Evolutionary conservation across 2,888 invertebrate species (phyloP).

Genomic region (Phyto melanocephala): DNA sequence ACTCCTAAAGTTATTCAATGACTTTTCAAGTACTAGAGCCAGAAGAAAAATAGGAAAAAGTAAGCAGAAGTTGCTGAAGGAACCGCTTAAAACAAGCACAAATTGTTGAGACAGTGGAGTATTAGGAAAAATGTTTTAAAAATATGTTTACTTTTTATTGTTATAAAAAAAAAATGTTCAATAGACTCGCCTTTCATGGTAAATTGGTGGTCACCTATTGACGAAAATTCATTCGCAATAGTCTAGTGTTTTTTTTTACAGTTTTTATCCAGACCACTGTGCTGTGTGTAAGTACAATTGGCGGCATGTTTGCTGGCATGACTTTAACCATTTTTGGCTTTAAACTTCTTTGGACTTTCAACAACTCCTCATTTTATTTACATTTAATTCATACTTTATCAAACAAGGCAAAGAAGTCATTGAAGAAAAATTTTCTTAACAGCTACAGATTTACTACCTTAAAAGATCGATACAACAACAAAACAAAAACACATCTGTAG

Average conservation of each 20-base stretch:
- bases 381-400: constrained; percentile 36
- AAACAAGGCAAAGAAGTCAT: constrained; percentile 40
- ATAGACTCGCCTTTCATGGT: too few species aligned
- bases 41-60: background rate
- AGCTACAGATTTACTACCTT: background rate
- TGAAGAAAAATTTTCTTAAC: constrained; percentile 15
- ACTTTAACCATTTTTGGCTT: constrained; percentile 75
- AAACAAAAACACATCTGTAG: background rate
- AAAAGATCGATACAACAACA: background rate
- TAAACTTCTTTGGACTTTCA: background rate
- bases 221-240: too few species aligned
- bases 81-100: constrained; percentile 11
- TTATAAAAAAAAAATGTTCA: too few species aligned
- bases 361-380: background rate
- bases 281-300: constrained; percentile 42
- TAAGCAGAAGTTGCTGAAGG: constrained; percentile 24
- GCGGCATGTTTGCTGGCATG: constrained; percentile 68
- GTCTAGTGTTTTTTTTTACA: too few species aligned
- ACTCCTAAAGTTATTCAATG: constrained; percentile 59
- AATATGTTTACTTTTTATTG: too few species aligned
- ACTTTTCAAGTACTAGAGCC: background rate
- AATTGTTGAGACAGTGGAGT: constrained; percentile 11
- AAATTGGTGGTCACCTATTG: too few species aligned
- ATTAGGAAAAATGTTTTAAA: too few species aligned
- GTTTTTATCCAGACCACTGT: too few species aligned